Evolutionary conservation across 2,113 vertebrate genomes (phyloP).

Genomic region (Heptranchias perlo): DNA sequence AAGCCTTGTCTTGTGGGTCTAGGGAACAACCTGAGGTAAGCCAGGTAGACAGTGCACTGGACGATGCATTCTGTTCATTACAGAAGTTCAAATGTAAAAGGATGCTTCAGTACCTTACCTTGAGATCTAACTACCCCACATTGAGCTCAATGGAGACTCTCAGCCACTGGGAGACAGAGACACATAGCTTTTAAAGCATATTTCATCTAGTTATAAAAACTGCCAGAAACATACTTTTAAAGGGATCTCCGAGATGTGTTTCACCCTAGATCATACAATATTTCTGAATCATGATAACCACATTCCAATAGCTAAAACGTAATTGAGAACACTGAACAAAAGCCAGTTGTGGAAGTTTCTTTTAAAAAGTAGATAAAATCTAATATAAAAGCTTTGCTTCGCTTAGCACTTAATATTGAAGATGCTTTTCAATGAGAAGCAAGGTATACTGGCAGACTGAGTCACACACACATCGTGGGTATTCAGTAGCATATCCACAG

Average conservation of each 20-base stretch:
- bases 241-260: too few relatives aligned
- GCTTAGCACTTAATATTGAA: neutral
- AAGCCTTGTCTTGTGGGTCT: too few relatives aligned
- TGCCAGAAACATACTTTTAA: too few relatives aligned
- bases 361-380: neutral
- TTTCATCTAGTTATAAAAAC: too few relatives aligned
- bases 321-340: neutral
- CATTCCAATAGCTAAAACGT: neutral
- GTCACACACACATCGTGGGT: too few relatives aligned
- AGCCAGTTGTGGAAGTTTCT: neutral
- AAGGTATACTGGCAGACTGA: too few relatives aligned
- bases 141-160: neutral
- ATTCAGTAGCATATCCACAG: neutral
- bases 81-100: too few relatives aligned
- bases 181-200: neutral
- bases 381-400: neutral
- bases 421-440: too few relatives aligned
- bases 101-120: too few relatives aligned
- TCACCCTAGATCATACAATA: neutral
- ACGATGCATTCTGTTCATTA: too few relatives aligned
- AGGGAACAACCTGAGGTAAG: too few relatives aligned
- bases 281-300: neutral
- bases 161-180: neutral
- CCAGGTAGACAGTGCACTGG: too few relatives aligned
- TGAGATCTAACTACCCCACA: neutral